Percentiles rank a stretch among this genome's conserved stretches.
Conservation (phyloP, 2,797 vertebrate species). For the Aythya fuligula region DNA sequence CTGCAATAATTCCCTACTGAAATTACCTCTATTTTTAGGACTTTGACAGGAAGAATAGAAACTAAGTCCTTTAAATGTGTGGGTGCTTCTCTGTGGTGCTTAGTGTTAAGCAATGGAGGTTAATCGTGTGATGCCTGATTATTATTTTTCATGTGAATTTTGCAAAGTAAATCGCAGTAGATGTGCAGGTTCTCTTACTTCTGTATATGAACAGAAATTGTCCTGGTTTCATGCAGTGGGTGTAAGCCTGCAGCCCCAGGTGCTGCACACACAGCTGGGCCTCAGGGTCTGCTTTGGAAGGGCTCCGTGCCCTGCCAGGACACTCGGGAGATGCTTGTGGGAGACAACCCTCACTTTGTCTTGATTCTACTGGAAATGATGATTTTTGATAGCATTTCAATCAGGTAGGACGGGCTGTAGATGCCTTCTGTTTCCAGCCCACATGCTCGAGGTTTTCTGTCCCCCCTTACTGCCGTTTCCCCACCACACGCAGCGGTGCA, state of each 20-base stretch:
- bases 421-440: background rate
- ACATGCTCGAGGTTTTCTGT: background rate
- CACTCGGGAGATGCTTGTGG: background rate
- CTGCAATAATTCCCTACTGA: constrained; percentile 63
- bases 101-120: background rate
- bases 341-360: background rate
- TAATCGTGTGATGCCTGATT: background rate
- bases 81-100: constrained; percentile 12
- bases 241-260: background rate
- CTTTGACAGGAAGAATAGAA: constrained; percentile 38
- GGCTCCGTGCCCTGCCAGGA: background rate
- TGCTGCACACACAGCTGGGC: background rate
- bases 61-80: constrained; percentile 22
- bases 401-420: background rate
- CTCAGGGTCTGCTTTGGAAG: constrained; percentile 18
- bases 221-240: background rate
- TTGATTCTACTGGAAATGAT: background rate
- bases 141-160: background rate
- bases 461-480: background rate
- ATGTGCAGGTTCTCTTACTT: background rate
- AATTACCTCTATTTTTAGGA: constrained; percentile 61
- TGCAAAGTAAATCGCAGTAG: background rate
- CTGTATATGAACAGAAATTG: background rate
- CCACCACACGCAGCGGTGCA: background rate
- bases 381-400: background rate